Evolutionary conservation across 2,888 invertebrate genomes (phyloP), one percentile per base, ranked within the genome.

Genomic region (Leptothorax acervorum): DNA sequence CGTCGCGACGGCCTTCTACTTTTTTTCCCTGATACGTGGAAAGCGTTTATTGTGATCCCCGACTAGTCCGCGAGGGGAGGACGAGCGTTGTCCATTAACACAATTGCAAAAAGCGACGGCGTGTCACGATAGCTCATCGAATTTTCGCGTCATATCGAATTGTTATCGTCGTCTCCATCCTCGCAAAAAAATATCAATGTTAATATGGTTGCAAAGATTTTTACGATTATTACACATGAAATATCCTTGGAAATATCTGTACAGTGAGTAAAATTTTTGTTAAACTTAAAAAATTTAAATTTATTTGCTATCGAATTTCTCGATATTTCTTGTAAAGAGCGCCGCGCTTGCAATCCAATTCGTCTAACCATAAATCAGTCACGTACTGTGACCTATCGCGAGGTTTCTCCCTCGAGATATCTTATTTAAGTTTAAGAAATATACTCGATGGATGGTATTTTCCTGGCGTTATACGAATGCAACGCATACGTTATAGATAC

Each of bases 11-110:
- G 45, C n/a, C 15, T 51, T 0, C 66, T n/a, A 39, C 15, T 39
- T 76, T 55, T 82, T 51, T 76, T 51, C n/a, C 2, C 15, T 31
- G 74, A 53, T 60, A 82, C 74, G 71, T 62, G 66, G 66, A 53
- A 81, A 76, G 53, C 66, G 60, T 62, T 45, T 70, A 62, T 71
- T 57, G 87, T 82, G 66, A 83, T 87, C 83, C 28, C 39, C 48
- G 53, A 18, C 75, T 28, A 51, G 53, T 11, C n/a, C 28, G 70
- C 15, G 63, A 23, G 35, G 53, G 82, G 48, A 68, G 53, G 53
- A 65, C 75, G 71, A 76, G n/a, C 81, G 81, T 71, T 55, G 82
- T 74, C 66, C 76, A 74, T 87, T 83, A 83, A 81, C 66, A 66
- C 62, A 79, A 75, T 57, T 57, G 74, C 66, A 70, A 57, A 84